Base-by-base conservation (phyloP, 2,888 invertebrate species). In the Limenitis camilla region DNA sequence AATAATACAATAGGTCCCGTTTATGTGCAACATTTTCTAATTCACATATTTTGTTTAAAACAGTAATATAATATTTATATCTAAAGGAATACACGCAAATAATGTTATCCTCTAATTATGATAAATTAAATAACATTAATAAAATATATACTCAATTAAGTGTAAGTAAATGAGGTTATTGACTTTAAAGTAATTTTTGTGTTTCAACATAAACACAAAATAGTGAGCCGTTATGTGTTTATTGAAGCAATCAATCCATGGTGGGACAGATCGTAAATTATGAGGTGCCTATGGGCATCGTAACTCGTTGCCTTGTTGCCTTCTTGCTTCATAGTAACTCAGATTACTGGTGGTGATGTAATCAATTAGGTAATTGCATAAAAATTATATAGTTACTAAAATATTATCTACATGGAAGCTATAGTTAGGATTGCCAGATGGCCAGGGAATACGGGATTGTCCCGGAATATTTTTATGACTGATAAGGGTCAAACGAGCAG, bases 201-300 rank as follows among this genome's bases (percentile, higher is more conserved):
- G 31, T 27, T 30, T 36, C 29, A 45, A 36, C 45, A 44, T 35
- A 6, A 35, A 40, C 28, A 50, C 32, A 44, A 50, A 42, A 50
- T 44, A 44, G 50, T 38, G 38, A 38, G 31, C 39, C 29, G 39
- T 32, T 31, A 32, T 41, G 41, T 40, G 30, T 51, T 51, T 51
- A 51, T 51, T 51, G 50, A 51, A 40, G 50, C 45, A 45, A 51
- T 51, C 50, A 45, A 51, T 51, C 50, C 40, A 35, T 32, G 39
- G 43, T 51, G 51, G 40, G 51, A 51, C 51, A 51, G 51, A 45
- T 51, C 44, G 51, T 45, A 51, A 51, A 51, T 45, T 51, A 40
- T 45, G 45, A 40, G 32, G 40, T 45, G 44, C 44, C 50, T 35
- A 44, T 43, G 44, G 50, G 50, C 49, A 50, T 43, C 50, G 27